Evolutionary conservation across 2,113 vertebrate species (phyloP).

Genomic region (Ptilorrhoa leucosticta): DNA sequence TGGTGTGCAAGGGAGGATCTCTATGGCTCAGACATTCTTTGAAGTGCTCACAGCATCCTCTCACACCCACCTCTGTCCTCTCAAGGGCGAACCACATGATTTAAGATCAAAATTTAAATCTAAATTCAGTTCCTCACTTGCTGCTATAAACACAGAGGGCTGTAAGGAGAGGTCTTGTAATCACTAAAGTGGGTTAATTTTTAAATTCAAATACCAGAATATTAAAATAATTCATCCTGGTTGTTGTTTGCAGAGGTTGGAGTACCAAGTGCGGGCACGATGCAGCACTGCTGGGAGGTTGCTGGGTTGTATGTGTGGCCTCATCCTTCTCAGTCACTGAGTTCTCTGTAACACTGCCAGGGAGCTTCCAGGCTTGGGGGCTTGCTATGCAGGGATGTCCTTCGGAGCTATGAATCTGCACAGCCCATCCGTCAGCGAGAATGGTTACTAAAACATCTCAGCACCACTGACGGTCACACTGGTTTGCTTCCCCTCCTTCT

Average conservation of each 20-base stretch:
- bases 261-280: accelerated
- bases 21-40: neutral
- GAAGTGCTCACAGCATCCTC: neutral
- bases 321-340: neutral
- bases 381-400: neutral
- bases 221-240: neutral
- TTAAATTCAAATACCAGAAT: neutral
- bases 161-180: neutral
- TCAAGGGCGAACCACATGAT: neutral
- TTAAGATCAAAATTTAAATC: neutral
- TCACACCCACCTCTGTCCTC: neutral
- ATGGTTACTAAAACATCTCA: neutral
- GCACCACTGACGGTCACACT: neutral
- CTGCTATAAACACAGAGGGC: neutral
- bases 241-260: neutral
- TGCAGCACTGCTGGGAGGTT: neutral
- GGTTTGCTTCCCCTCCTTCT: neutral
- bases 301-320: neutral
- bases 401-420: neutral
- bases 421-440: neutral
- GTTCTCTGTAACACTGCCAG: neutral
- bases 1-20: neutral
- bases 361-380: neutral
- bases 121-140: neutral
- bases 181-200: neutral